Base-by-base conservation (phyloP, 2,888 invertebrate species). In the Microplitis manilae region DNA sequence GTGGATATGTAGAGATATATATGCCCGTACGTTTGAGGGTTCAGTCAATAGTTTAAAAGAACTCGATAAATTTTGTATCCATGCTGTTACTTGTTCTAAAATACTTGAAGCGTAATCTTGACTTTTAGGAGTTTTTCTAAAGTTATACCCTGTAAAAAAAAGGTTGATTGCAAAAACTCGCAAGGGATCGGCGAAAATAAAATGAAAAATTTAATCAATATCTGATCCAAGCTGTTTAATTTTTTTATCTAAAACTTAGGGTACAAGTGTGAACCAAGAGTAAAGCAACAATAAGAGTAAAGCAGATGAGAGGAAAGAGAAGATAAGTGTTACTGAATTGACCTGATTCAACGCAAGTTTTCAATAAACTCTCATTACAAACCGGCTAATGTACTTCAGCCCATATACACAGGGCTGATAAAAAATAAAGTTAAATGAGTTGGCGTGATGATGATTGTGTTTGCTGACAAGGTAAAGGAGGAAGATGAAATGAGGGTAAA, bases 391-490 rank as follows among this genome's bases (percentile, higher is more conserved):
- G 65, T 59, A 65, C 60, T 76, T 13, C 5, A 50, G 0, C 50
- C 13, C 13, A 50, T 13, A 50, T 50, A 13, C 50, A 50, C 50
- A 13, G 2, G 8, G 13, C 50, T 8, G 2, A 50, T 13, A 50
- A 50, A 13, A 13, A 50, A 13, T 50, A 50, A 50, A 50, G 50
- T 50, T 20, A 30, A 76, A 73, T 39, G 69, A 80, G 78, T 77
- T 79, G 75, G 78, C 80, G 78, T 80, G 78, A 75, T 80, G 78
- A 73, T 68, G 61, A 61, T 77, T 62, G 6, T 38, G 15, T 2
- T 40, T 61, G 20, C 30, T 5, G 69, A 70, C 64, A 72, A 62
- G 77, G 65, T 61, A 73, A 79, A 30, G 73, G 38, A 73, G 41
- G 70, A 75, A 60, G 62, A 68, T 5, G 69, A 69, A n/a, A 20